Base-by-base conservation (phyloP, 1,140 invertebrate species). In the Caenorhabditis inopinata region DNA sequence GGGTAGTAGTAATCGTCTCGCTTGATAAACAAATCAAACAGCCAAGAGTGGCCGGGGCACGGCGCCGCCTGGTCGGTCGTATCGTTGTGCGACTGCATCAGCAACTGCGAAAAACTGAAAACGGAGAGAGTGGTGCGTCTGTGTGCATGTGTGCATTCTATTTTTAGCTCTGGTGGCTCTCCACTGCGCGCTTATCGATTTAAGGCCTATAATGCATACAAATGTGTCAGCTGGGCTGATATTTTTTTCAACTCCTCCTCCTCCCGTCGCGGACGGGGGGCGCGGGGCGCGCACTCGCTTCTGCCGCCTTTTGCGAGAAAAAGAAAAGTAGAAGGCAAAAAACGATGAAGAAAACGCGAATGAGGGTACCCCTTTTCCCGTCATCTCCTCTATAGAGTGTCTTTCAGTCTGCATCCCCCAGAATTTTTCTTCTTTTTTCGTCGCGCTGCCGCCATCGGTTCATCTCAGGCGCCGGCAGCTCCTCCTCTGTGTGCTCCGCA, bases 191-290 rank as follows among this genome's bases (percentile, higher is more conserved):
- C 32, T 68, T 68, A 68, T 68, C 58, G 58, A 68, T 68, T 68
- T 68, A 68, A 68, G 58, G 58, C 58, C 35, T 68, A 68, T 68
- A 68, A 68, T 68, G 58, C 58, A 68, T 68, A 68, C 58, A 68
- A 68, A 68, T 68, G 58, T 68, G 58, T 38, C 32, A 42, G 58
- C 58, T 38, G 58, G 32, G 11, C 47, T n/a, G 12, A n/a, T n/a
- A n/a, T n/a, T n/a, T n/a, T n/a, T n/a, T n/a, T n/a, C n/a, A n/a
- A n/a, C 38, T 38, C 6, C 5, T 47, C 9, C 48, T 75, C 29
- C 45, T 75, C 73, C 38, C 29, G 32, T 75, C 35, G 35, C 25
- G 23, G 42, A 75, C 47, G 68, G 35, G 32, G 9, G 14, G 11
- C 38, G 14, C 16, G 9, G n/a, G n/a, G n/a, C n/a, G n/a, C n/a